Evolutionary conservation across 2,888 invertebrate genomes (phyloP).

Genomic region (Drosophila pseudotalamancana): DNA sequence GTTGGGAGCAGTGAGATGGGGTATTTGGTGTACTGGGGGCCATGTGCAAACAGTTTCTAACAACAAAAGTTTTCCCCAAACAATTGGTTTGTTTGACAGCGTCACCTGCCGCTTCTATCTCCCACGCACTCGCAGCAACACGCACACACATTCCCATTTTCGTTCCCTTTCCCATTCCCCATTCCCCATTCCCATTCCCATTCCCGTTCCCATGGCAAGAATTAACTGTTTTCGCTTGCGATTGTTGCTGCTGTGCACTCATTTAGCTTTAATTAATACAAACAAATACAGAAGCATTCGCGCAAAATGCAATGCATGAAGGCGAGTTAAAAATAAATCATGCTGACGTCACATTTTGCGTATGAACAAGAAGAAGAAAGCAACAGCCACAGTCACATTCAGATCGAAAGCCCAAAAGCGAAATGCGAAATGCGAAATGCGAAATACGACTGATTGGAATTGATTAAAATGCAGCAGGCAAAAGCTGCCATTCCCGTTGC

Average conservation of each 20-base stretch:
- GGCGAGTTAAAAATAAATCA: conserved; percentile 67
- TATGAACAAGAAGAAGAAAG: conserved; percentile 19
- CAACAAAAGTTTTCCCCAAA: neutral
- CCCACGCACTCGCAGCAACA: conserved; percentile 7
- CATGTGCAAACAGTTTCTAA: conserved; percentile 19
- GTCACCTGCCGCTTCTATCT: conserved; percentile 37
- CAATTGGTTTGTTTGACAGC: conserved; percentile 30
- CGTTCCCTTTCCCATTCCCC: conserved; percentile 3
- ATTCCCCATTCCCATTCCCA: neutral
- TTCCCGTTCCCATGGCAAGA: conserved; percentile 25
- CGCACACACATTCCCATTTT: neutral
- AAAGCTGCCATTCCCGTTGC: conserved; percentile 29
- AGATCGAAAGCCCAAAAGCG: conserved; percentile 38
- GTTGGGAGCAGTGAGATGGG: neutral
- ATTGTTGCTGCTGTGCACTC: conserved; percentile 44
- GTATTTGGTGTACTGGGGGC: neutral
- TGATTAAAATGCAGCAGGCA: conserved; percentile 69
- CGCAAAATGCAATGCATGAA: conserved; percentile 52
- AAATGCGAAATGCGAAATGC: conserved; percentile 35
- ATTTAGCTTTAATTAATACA: conserved; percentile 74
- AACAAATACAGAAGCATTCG: conserved; percentile 41
- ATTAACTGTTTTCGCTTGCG: conserved; percentile 47
- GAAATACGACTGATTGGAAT: conserved; percentile 65
- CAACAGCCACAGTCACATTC: neutral
- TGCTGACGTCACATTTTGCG: conserved; percentile 73